Conservation (phyloP, 2,113 vertebrate genomes). For the Bujurquina vittata region DNA sequence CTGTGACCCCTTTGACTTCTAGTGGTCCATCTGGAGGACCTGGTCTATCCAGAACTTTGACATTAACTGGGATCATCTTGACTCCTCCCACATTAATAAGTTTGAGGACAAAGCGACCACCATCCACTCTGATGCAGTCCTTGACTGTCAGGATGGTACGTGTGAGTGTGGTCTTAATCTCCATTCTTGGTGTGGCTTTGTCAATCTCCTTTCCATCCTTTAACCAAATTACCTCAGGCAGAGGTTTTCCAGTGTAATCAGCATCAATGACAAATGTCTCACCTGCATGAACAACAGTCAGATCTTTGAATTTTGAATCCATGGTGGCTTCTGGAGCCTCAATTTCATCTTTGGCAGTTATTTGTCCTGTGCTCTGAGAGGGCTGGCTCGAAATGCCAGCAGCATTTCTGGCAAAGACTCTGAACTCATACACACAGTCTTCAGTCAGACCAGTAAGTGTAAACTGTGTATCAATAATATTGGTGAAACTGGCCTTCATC, state of each 20-base stretch:
- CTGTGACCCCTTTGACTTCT: slow-evolving; percentile 91
- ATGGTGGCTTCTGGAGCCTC: slow-evolving; percentile 90
- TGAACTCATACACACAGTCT: slow-evolving; percentile 92
- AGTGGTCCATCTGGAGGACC: slow-evolving; percentile 95
- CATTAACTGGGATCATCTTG: slow-evolving; percentile 92
- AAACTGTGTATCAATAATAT: slow-evolving; percentile 92
- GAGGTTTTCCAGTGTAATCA: slow-evolving; percentile 93
- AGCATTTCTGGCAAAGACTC: slow-evolving; percentile 95
- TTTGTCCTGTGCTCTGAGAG: slow-evolving; percentile 92
- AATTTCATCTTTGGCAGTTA: slow-evolving; percentile 97
- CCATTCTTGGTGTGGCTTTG: slow-evolving; percentile 89
- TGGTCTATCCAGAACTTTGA: slow-evolving; percentile 96
- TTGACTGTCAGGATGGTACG: slow-evolving; percentile 90
- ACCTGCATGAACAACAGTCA: slow-evolving; percentile 89
- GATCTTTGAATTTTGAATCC: slow-evolving; percentile 95
- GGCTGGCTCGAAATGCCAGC: slow-evolving; percentile 90
- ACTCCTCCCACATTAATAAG: slow-evolving; percentile 95
- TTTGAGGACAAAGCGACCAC: slow-evolving; percentile 92
- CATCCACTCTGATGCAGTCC: slow-evolving; percentile 93
- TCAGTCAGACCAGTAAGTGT: slow-evolving; percentile 90
- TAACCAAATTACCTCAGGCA: slow-evolving; percentile 91
- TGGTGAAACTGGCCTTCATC: slow-evolving; percentile 99
- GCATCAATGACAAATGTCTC: slow-evolving; percentile 94
- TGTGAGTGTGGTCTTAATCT: slow-evolving; percentile 92
- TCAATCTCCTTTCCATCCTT: slow-evolving; percentile 97